A percentile compares a stretch with the other conserved stretches of the same genome.
Evolutionary conservation across 2,113 vertebrate genomes (phyloP).

Genomic region (Xenopus borealis): DNA sequence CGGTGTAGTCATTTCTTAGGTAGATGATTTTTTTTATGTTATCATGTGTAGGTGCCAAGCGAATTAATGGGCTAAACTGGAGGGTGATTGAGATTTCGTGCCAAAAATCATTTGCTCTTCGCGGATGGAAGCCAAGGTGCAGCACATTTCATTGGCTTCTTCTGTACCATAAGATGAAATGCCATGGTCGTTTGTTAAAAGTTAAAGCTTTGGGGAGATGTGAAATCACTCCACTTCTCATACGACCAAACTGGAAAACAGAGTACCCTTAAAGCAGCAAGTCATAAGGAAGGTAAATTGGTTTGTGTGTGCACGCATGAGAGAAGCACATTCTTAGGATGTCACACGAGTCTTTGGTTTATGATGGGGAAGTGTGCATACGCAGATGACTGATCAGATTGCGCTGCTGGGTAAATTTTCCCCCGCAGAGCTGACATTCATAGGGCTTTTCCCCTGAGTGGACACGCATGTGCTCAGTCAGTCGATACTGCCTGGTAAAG

Average conservation of each 20-base stretch:
- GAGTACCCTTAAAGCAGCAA: slow-evolving; percentile 60
- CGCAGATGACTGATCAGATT: slow-evolving; percentile 99
- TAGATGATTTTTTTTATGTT: slow-evolving; percentile 2
- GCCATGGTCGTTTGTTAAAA: slow-evolving; percentile 15
- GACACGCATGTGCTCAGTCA: slow-evolving; percentile 99
- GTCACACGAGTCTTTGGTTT: slow-evolving; percentile 85
- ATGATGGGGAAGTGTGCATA: slow-evolving; percentile 97
- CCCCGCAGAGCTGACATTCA: slow-evolving; percentile 96
- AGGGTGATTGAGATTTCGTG: slow-evolving; percentile 30
- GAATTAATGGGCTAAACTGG: not conserved
- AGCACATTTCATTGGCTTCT: slow-evolving; percentile 3
- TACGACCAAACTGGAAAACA: slow-evolving; percentile 61
- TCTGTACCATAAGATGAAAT: slow-evolving; percentile 31
- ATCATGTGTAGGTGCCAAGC: slow-evolving; percentile 1
- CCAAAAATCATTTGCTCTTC: not conserved
- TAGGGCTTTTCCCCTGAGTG: slow-evolving; percentile 99
- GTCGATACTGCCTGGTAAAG: slow-evolving; percentile 97
- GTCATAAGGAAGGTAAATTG: slow-evolving; percentile 66
- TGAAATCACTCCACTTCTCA: slow-evolving; percentile 62
- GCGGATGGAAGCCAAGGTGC: slow-evolving; percentile 12
- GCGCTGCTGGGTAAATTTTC: slow-evolving; percentile 98
- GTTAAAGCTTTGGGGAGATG: slow-evolving; percentile 54
- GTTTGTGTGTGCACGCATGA: slow-evolving; percentile 54
- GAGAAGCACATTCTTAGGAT: slow-evolving; percentile 59
- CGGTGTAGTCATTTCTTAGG: slow-evolving; percentile 6